Evolutionary conservation across 2,888 invertebrate species (phyloP), one percentile per base, ranked within the genome.

Genomic region (Cataglyphis albicans): DNA sequence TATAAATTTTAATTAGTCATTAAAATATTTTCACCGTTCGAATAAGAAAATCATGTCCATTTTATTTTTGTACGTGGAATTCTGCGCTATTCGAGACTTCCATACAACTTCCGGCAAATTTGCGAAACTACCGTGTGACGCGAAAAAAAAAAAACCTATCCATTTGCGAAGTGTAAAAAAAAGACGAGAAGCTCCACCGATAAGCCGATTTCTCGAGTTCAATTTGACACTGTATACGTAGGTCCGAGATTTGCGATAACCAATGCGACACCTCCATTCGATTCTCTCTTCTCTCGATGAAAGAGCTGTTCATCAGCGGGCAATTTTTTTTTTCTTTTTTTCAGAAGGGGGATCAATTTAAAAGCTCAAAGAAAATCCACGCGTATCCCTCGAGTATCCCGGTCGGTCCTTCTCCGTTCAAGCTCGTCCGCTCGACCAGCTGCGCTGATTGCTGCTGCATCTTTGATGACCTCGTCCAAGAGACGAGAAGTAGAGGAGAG

Each of bases 401-500:
- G 74, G 81, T 81, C 86, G 88, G 87, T 82, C 84, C 48, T 48
- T n/a, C 86, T 86, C 88, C 32, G 90, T 91, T 90, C 87, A 59
- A 72, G 91, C 90, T 91, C 90, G 92, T 91, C 88, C 91, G 92
- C 90, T 91, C 92, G 93, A 94, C 93, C 92, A 93, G 94, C 93
- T 92, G 89, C 91, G 92, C 93, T 94, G 94, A 94, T 94, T 94
- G 94, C 94, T 94, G 92, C 87, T 94, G 93, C 94, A 94, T 94
- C 93, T 94, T 94, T 94, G 94, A 94, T 94, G 94, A 94, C 92
- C 93, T 92, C 93, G 92, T 91, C 93, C 93, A 94, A 94, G 94
- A 94, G 90, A 78, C 70, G 91, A 88, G 90, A 85, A 89, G 90
- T 87, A 89, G 89, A 89, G 86, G 87, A 65, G 87, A 65, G 87